phyloP scores from a whole-genome alignment of 2,888 invertebrate species.

The Athalia rosae region DNA sequence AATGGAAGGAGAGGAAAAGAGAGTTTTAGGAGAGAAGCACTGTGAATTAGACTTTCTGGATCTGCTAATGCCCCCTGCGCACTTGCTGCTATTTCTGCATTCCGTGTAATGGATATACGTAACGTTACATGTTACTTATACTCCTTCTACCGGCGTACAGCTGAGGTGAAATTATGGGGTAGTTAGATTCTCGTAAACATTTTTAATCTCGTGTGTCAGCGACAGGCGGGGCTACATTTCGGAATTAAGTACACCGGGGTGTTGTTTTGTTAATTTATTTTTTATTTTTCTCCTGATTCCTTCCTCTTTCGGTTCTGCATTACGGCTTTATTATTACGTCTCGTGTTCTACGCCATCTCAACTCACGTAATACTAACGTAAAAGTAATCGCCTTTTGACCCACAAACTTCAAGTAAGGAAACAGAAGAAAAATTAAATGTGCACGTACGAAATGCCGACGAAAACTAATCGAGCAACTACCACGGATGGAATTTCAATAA shows the following conservation, averaged over 20 bases:
- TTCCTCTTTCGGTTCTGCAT: background rate
- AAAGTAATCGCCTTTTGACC: no score
- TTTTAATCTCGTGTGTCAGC: constrained; percentile 65
- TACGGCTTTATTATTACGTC: background rate
- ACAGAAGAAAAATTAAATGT: no score
- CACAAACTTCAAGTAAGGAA: no score
- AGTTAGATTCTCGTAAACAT: constrained; percentile 60
- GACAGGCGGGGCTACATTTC: constrained; percentile 53
- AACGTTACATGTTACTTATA: no score
- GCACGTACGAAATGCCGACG: no score
- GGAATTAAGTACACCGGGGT: constrained; percentile 68
- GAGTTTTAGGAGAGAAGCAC: background rate
- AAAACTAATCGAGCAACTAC: no score
- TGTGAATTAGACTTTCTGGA: background rate
- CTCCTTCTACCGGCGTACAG: background rate
- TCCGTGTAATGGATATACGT: no score
- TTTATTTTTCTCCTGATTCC: background rate
- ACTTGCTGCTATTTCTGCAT: no score
- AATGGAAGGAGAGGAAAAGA: background rate
- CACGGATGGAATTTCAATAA: no score
- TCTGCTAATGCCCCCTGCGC: background rate
- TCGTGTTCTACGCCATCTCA: background rate
- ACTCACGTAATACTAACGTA: background rate
- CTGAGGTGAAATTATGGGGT: constrained; percentile 54
- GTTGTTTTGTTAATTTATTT: constrained; percentile 15